Percentiles rank a stretch among this genome's conserved stretches.
phyloP scores from a whole-genome alignment of 2,888 invertebrate genomes.

The Ecdyonurus torrentis region DNA sequence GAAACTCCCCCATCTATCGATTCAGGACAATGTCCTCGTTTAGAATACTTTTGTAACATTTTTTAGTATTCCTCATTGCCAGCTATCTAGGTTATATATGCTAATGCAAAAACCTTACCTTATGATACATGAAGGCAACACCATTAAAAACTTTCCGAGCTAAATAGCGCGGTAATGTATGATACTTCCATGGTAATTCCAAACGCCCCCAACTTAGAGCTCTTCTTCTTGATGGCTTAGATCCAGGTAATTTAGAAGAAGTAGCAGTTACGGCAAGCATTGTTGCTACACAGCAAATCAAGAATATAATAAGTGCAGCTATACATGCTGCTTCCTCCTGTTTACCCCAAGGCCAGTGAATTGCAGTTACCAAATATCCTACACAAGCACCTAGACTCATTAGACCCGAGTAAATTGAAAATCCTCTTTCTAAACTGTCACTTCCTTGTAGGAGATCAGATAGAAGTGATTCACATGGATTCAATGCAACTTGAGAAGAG shows the following conservation, averaged over 20 bases:
- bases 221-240: background rate
- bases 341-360: constrained; percentile 17
- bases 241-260: constrained; percentile 16
- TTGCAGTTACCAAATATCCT: constrained; percentile 20
- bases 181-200: background rate
- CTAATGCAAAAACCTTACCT: no score
- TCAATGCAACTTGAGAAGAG: constrained; percentile 19
- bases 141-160: background rate
- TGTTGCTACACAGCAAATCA: constrained; percentile 17
- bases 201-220: background rate
- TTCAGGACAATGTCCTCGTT: no score
- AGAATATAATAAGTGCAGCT: constrained; percentile 16
- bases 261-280: constrained; percentile 2
- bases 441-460: constrained; percentile 18
- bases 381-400: constrained; percentile 21
- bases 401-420: constrained; percentile 20
- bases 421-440: constrained; percentile 15
- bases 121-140: background rate
- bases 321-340: constrained; percentile 20
- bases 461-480: constrained; percentile 21
- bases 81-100: no score
- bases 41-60: no score
- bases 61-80: no score
- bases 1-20: no score
- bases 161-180: background rate